Conservation (phyloP, 1,140 invertebrate genomes). For the Epicauta chinensis region DNA sequence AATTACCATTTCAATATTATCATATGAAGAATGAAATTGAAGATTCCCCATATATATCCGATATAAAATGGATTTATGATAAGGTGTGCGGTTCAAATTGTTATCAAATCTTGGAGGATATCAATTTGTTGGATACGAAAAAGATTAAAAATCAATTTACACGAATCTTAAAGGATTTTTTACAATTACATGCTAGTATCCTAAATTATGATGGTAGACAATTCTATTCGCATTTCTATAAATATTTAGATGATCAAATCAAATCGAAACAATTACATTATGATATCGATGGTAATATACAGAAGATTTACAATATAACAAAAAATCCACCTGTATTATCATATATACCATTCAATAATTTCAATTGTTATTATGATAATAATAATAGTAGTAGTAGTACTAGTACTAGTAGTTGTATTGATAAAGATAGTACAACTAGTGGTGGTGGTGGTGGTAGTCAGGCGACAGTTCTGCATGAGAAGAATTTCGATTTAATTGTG, state of each 20-base stretch:
- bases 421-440: no score
- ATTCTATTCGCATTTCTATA: constrained; percentile 62
- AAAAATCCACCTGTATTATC: constrained; percentile 49
- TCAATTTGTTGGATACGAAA: constrained; percentile 45
- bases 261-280: constrained; percentile 30
- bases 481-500: constrained; percentile 49
- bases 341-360: constrained; percentile 46
- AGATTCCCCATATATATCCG: constrained; percentile 48
- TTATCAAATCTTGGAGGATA: constrained; percentile 59
- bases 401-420: no score
- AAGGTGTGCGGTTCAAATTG: constrained; percentile 65
- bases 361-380: not conserved
- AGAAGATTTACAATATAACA: constrained; percentile 42
- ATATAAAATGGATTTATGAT: constrained; percentile 65
- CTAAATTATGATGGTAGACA: constrained; percentile 69
- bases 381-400: not conserved
- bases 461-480: constrained; percentile 38
- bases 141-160: constrained; percentile 51
- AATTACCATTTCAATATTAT: constrained; percentile 66
- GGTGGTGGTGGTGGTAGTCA: no score
- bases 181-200: constrained; percentile 58
- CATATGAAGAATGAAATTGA: constrained; percentile 37
- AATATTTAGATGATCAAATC: constrained; percentile 48
- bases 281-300: constrained; percentile 31
- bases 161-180: constrained; percentile 54